Evolutionary conservation across 2,113 vertebrate species (phyloP).

Genomic region (Canis aureus): DNA sequence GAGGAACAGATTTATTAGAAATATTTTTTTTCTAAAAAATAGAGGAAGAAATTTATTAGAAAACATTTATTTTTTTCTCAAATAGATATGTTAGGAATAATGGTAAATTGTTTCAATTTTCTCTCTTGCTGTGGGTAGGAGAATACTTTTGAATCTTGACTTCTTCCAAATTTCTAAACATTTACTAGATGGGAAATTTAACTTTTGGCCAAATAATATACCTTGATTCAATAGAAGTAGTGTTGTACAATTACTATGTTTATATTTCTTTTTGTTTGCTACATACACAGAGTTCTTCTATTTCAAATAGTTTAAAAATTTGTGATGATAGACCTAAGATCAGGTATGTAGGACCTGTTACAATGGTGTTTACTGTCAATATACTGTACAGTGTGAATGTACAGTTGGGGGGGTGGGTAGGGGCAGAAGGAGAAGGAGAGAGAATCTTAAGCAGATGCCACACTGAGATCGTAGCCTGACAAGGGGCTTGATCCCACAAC

Average conservation of each 20-base stretch:
- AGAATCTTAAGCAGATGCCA: background rate
- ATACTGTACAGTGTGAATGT: background rate
- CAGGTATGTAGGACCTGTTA: background rate
- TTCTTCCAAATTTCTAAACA: background rate
- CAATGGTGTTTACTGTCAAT: background rate
- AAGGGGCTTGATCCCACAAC: background rate
- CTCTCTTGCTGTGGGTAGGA: background rate
- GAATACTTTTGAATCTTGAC: background rate
- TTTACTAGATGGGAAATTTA: background rate
- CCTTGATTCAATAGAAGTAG: background rate
- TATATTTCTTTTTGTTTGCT: background rate
- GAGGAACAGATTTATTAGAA: background rate
- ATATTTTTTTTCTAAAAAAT: slow-evolving; percentile 18
- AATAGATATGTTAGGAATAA: background rate
- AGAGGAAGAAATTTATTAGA: background rate
- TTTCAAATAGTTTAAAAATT: background rate
- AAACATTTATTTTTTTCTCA: slow-evolving; percentile 10
- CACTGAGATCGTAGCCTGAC: background rate
- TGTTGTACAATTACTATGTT: background rate
- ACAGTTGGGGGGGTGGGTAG: background rate
- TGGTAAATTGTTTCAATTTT: background rate
- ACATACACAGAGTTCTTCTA: background rate
- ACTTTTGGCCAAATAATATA: slow-evolving; percentile 23
- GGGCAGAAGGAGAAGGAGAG: background rate
- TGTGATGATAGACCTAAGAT: background rate